Conservation (phyloP, 2,888 invertebrate genomes). For the Holacanthella duospinosa region DNA sequence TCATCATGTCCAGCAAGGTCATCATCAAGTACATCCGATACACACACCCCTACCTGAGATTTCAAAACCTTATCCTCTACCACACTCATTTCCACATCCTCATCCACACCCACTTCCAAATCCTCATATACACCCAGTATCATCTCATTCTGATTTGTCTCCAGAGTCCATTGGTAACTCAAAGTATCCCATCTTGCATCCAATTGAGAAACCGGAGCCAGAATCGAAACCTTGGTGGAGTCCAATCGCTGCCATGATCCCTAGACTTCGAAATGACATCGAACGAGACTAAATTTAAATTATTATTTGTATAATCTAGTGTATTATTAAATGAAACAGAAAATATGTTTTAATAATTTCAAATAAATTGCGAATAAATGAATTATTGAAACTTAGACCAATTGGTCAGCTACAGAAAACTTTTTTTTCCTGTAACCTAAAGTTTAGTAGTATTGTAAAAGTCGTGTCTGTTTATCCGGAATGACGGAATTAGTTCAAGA, state of each 20-base stretch:
- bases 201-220: neutral
- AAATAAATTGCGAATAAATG: too few species aligned
- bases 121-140: neutral
- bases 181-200: neutral
- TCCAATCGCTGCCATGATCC: slow-evolving; percentile 7
- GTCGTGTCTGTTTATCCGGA: too few species aligned
- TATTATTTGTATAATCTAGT: neutral
- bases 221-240: slow-evolving; percentile 9
- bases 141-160: neutral
- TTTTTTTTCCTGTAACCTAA: too few species aligned
- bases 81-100: neutral
- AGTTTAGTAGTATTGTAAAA: too few species aligned
- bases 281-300: slow-evolving; percentile 2
- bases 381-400: too few species aligned
- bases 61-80: too few species aligned
- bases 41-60: too few species aligned
- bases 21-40: slow-evolving; percentile 3
- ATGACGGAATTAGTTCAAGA: too few species aligned
- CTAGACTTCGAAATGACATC: neutral
- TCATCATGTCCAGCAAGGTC: slow-evolving; percentile 3
- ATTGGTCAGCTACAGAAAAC: too few species aligned
- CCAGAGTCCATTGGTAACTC: neutral
- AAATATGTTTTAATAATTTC: too few species aligned
- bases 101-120: neutral
- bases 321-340: too few species aligned